Conservation (phyloP, 1,140 invertebrate genomes). For the Heterodera carotae region DNA sequence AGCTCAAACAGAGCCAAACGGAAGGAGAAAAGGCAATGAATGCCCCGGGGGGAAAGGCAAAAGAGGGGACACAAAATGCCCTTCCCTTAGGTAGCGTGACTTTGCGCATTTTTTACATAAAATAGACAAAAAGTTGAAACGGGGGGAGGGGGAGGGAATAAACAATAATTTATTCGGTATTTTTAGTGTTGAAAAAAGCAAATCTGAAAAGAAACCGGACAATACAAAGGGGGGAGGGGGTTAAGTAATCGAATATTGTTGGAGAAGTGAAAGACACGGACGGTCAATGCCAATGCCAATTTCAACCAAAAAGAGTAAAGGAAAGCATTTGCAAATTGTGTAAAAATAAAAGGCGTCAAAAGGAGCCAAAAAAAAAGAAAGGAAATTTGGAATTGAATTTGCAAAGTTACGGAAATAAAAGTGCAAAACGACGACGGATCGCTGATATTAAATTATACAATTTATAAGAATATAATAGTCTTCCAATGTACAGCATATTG, state of each 20-base stretch:
- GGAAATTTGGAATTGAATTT: neutral
- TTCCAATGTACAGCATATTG: too few relatives aligned
- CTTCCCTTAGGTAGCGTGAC: neutral
- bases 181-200: neutral
- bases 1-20: neutral
- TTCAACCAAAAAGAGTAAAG: too few relatives aligned
- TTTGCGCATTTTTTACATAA: neutral
- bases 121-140: too few relatives aligned
- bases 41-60: neutral
- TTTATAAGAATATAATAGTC: too few relatives aligned
- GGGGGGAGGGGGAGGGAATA: too few relatives aligned
- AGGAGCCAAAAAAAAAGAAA: neutral
- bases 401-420: neutral
- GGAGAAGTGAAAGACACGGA: neutral
- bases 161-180: neutral
- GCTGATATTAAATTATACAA: too few relatives aligned
- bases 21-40: neutral
- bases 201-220: neutral
- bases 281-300: neutral
- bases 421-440: too few relatives aligned
- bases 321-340: neutral
- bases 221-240: neutral
- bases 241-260: neutral
- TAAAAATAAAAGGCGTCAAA: neutral
- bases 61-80: neutral